phyloP scores from a whole-genome alignment of 2,888 invertebrate species.

The Drosophila subquinaria region DNA sequence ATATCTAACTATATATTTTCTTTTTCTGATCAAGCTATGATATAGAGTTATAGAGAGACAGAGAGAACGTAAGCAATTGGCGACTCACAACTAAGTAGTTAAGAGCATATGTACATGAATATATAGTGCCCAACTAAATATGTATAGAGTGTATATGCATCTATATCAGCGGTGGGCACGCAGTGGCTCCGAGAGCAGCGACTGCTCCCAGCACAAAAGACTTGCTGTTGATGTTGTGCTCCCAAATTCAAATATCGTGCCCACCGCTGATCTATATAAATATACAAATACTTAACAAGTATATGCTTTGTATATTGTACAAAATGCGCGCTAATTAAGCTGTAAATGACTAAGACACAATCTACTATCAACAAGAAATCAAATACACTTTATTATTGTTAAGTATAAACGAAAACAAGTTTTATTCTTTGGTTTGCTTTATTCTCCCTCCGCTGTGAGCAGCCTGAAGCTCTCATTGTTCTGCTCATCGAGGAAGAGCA shows the following conservation, averaged over 20 bases:
- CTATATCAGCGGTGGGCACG: too few species aligned
- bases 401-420: constrained; percentile 23
- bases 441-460: constrained; percentile 43
- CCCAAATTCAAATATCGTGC: too few species aligned
- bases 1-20: constrained; percentile 17
- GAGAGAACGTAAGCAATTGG: constrained; percentile 40
- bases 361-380: constrained; percentile 42
- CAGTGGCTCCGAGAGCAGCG: too few species aligned
- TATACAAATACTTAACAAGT: constrained; percentile 39
- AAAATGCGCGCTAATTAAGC: constrained; percentile 58
- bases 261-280: too few species aligned
- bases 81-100: constrained; percentile 45
- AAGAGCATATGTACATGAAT: constrained; percentile 46
- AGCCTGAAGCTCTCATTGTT: constrained; percentile 82
- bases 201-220: too few species aligned
- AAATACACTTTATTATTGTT: constrained; percentile 58
- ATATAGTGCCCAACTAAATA: constrained; percentile 39
- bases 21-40: constrained; percentile 47
- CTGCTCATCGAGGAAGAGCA: constrained; percentile 90
- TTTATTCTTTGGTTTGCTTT: constrained; percentile 4
- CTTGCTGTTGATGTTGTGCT: too few species aligned
- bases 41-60: constrained; percentile 37
- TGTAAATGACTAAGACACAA: constrained; percentile 54
- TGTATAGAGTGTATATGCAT: constrained; percentile 24
- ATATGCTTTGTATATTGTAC: constrained; percentile 60